Evolutionary conservation across 2,797 vertebrate species (phyloP).

Genomic region (Cynopterus sphinx): DNA sequence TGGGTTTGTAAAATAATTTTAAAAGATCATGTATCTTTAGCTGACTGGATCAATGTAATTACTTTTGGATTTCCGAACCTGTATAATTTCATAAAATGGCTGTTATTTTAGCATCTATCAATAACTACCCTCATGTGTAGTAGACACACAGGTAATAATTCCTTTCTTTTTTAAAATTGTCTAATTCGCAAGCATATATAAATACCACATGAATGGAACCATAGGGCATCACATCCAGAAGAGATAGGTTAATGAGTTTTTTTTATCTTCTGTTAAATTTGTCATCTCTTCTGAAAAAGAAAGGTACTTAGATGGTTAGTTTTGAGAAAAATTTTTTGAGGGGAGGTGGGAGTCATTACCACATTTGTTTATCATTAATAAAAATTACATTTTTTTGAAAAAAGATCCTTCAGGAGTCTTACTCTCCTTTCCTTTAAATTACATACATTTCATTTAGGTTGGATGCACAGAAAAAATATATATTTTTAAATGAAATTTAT

Average conservation of each 20-base stretch:
- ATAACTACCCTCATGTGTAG: not conserved
- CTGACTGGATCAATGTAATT: conserved; percentile 2
- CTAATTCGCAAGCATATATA: conserved; percentile 63
- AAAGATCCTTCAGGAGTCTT: not conserved
- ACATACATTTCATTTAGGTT: conserved; percentile 60
- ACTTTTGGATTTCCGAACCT: conserved; percentile 34
- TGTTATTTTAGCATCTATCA: conserved; percentile 31
- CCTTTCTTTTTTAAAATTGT: conserved; percentile 47
- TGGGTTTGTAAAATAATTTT: conserved; percentile 55
- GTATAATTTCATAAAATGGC: not conserved
- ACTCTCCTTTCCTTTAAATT: conserved; percentile 59
- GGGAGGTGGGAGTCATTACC: not conserved
- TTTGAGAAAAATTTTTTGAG: not conserved
- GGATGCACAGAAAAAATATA: not conserved
- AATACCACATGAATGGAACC: conserved; percentile 48
- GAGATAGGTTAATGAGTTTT: conserved; percentile 58
- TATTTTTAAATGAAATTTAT: not conserved
- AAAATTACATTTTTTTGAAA: conserved; percentile 67
- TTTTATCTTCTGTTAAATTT: conserved; percentile 69
- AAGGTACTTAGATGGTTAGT: conserved; percentile 72
- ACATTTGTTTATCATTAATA: not conserved
- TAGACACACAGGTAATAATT: conserved; percentile 1
- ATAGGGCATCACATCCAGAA: conserved; percentile 56
- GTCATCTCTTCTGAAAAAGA: conserved; percentile 75
- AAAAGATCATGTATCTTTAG: conserved; percentile 28